A percentile compares a stretch with the other conserved stretches of the same genome.
Evolutionary conservation across 2,797 vertebrate genomes (phyloP).

Genomic region (Cryptoprocta ferox): DNA sequence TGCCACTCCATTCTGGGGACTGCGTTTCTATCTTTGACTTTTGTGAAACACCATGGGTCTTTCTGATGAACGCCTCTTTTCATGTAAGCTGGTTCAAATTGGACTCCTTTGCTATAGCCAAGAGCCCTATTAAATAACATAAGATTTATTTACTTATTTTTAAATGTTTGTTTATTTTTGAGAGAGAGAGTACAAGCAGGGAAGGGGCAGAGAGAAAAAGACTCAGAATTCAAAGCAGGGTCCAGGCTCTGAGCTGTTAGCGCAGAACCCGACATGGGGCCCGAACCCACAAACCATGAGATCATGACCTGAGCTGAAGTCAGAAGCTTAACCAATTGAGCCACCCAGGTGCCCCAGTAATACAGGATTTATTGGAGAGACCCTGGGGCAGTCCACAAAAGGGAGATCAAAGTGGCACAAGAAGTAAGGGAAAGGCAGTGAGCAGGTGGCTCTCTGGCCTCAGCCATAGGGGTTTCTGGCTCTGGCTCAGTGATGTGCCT

Average conservation of each 20-base stretch:
- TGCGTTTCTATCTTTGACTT: background rate
- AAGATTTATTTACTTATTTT: background rate
- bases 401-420: background rate
- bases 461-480: background rate
- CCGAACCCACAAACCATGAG: fast-evolving
- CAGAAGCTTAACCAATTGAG: background rate
- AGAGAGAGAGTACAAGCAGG: no score
- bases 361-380: background rate
- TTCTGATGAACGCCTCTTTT: background rate
- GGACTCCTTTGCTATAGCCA: background rate
- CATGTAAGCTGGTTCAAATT: background rate
- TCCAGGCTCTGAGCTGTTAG: background rate
- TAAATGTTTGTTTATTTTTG: no score
- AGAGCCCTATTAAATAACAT: background rate
- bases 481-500: background rate
- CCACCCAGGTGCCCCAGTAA: background rate
- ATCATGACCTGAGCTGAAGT: background rate
- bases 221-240: background rate
- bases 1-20: background rate
- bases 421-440: background rate
- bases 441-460: background rate
- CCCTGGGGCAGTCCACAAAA: background rate
- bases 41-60: background rate
- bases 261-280: background rate
- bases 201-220: background rate